phyloP scores from a whole-genome alignment of 2,797 vertebrate species.

The Squalus acanthias region DNA sequence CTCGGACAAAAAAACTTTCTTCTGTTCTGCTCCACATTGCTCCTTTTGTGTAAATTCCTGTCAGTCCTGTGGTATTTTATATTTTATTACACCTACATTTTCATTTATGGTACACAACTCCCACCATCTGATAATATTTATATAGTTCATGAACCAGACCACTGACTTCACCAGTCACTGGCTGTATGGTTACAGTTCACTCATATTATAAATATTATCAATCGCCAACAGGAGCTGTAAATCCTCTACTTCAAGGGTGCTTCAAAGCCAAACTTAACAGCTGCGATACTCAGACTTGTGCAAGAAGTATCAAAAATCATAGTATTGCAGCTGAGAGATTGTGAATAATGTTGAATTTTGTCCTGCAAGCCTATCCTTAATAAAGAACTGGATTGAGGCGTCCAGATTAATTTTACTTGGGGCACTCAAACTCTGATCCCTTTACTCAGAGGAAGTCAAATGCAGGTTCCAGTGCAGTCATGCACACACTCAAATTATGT shows the following conservation, averaged over 20 bases:
- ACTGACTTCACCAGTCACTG: neutral
- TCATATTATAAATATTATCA: neutral
- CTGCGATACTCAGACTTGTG: neutral
- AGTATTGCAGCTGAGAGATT: neutral
- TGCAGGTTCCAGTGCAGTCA: neutral
- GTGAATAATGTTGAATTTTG: neutral
- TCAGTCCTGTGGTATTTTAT: neutral
- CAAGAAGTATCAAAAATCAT: too few species aligned
- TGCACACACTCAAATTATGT: neutral
- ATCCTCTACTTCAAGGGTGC: neutral
- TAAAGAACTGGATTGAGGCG: neutral
- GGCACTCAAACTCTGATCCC: neutral
- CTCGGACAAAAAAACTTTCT: neutral
- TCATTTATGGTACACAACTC: neutral
- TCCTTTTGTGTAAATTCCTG: neutral
- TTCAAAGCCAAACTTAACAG: too few species aligned
- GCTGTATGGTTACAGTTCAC: constrained; percentile 8
- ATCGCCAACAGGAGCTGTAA: neutral
- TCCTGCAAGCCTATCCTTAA: neutral
- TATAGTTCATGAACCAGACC: neutral
- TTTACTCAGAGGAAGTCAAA: neutral
- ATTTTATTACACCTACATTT: neutral
- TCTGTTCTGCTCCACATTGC: neutral
- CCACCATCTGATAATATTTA: neutral
- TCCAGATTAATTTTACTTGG: neutral